These are phyloP conservation scores for Bombyx huttoni DNA, from an alignment of 2,888 invertebrate species.

Conservation along the genomic window DNA sequence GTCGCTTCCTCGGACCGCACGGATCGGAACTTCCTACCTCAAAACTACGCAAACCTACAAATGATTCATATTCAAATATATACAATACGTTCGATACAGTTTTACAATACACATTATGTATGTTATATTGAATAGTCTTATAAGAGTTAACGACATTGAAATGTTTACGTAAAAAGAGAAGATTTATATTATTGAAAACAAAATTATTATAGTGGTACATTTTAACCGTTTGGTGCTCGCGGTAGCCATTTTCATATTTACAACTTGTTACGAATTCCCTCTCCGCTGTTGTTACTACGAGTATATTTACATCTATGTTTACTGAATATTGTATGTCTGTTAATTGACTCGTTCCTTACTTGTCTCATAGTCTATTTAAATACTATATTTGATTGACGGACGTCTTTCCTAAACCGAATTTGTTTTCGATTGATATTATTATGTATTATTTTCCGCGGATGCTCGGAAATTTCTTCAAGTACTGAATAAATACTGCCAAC, in stretches of 20 bases:
- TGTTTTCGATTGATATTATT: conserved; percentile 43
- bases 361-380: conserved; percentile 20
- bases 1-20: conserved; percentile 10
- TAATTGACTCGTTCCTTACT: conserved; percentile 34
- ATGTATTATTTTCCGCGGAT: conserved; percentile 23
- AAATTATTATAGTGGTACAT: conserved; percentile 49
- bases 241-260: conserved; percentile 57
- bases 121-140: conserved; percentile 49
- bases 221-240: conserved; percentile 44
- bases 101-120: conserved; percentile 57
- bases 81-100: conserved; percentile 53
- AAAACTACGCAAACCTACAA: conserved; percentile 53
- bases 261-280: conserved; percentile 49
- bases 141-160: conserved; percentile 66
- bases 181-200: conserved; percentile 43
- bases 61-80: conserved; percentile 57
- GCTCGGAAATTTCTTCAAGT: conserved; percentile 33
- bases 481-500: conserved; percentile 66
- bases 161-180: conserved; percentile 52
- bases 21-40: conserved; percentile 61
- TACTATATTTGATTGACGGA: conserved; percentile 12
- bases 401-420: conserved; percentile 43
- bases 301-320: conserved; percentile 3
- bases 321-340: conserved; percentile 18
- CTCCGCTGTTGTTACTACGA: conserved; percentile 35